Base-by-base conservation (phyloP, 2,797 vertebrate species). In the Nyctibius grandis region DNA sequence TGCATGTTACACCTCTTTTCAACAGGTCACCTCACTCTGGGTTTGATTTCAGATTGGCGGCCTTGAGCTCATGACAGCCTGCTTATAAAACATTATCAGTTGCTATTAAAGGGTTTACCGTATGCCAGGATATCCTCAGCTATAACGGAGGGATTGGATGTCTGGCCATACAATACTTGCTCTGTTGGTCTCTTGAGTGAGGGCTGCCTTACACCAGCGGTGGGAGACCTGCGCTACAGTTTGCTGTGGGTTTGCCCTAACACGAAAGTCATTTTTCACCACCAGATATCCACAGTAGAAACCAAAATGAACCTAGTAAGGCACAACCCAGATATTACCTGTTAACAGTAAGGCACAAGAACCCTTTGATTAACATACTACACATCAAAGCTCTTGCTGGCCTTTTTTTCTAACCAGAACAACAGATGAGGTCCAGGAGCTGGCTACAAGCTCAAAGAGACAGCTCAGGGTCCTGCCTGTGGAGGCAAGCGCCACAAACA, bases 231-330 rank as follows among this genome's bases (percentile, higher is more conserved):
- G 5, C 0, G 0, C 20, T 33, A 11, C 40, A 10, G 23, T 74
- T 16, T 42, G 61, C 61, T 33, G 11, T 12, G 26, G 74, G 44
- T 86, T 59, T 91, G 79, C 76, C 47, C 69, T 78, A 78, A 51
- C 73, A 59, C 0, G 5, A 94, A 93, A 70, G 4, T 29, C 18
- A 9, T 74, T 90, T 90, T 86, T 92, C 42, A 80, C 38, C 74
- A 53, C 85, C 60, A 68, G 48, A 77, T 69, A 82, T 34, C 89
- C 74, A 33, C 56, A 5, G 38, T 61, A 70, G 63, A 87, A 95
- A 95, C 33, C 75, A 95, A 91, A 94, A 85, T 63, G 36, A 93
- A 74, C 33, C n/a, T n/a, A 50, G 31, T 56, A 67, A 68, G 90
- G 54, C 54, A 76, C 31, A 73, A 86, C 16, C 76, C 69, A 86